phyloP scores from a whole-genome alignment of 2,113 vertebrate genomes.

The Monopterus albus region DNA sequence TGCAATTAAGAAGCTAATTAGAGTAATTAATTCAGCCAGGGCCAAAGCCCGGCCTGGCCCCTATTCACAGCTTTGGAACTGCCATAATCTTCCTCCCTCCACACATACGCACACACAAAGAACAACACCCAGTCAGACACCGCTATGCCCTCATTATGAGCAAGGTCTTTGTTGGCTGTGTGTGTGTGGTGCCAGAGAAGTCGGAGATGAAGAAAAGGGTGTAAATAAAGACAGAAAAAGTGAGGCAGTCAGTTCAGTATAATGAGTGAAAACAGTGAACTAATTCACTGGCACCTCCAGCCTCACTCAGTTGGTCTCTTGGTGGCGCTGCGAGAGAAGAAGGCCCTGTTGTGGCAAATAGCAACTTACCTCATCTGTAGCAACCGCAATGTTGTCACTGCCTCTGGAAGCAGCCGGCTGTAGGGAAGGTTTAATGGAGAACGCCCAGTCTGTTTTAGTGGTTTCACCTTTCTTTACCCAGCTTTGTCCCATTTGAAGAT shows the following conservation, averaged over 20 bases:
- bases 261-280: constrained; percentile 79
- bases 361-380: constrained; percentile 58
- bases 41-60: constrained; percentile 74
- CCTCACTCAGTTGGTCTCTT: constrained; percentile 63
- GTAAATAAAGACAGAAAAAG: constrained; percentile 74
- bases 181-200: constrained; percentile 71
- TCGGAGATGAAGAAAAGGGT: constrained; percentile 68
- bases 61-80: constrained; percentile 82
- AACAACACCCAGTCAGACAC: constrained; percentile 66
- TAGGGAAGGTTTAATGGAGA: constrained; percentile 41
- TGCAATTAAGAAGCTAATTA: constrained; percentile 87
- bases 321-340: constrained; percentile 52
- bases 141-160: constrained; percentile 74
- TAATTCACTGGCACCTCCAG: constrained; percentile 71
- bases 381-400: constrained; percentile 37
- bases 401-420: constrained; percentile 34
- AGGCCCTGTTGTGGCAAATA: constrained; percentile 45
- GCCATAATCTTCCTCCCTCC: constrained; percentile 78
- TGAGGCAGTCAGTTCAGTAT: constrained; percentile 62
- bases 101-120: constrained; percentile 64
- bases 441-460: constrained; percentile 48
- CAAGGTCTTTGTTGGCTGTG: constrained; percentile 68
- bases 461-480: constrained; percentile 68
- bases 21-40: constrained; percentile 85
- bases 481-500: constrained; percentile 55